Base-by-base conservation (phyloP, 1,140 invertebrate genomes). In the Diachasmimorpha longicaudata region DNA sequence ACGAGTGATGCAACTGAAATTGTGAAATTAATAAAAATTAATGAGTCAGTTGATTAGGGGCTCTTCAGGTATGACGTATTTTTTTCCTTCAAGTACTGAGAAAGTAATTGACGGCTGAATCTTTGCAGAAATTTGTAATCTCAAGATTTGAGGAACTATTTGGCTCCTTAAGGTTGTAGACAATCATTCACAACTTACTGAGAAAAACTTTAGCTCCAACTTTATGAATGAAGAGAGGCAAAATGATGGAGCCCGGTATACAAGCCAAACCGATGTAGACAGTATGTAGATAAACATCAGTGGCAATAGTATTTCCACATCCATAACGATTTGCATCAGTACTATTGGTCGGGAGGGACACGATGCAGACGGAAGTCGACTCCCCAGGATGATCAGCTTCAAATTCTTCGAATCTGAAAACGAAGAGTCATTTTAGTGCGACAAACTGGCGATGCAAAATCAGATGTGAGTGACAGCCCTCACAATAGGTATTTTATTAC, bases 191-290 rank as follows among this genome's bases (percentile, higher is more conserved):
- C 19, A 58, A 90, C 90, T 91, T 85, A 94, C 93, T 92, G 46
- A 94, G 86, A 86, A 94, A 94, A 85, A 94, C 94, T 84, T 94
- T 94, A 8, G 93, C 91, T 8, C 93, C 93, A 13, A 94, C 88
- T 80, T 91, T 91, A 82, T 94, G 93, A 1, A 94, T 93, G 80
- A 93, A 94, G 2, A 94, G 87, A 0, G 93, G 93, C 71, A 94
- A 84, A 89, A 93, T 93, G 52, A 94, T 89, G 46, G 93, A 93
- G 0, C 93, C 93, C 0, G 93, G 93, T 42, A 94, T 92, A 78
- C 93, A 94, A 0, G 93, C 93, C 3, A 94, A 84, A 46, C 93
- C 93, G 70, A 94, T 92, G 46, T 93, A 93, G 23, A 94, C 86
- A 0, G 93, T 94, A 81, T 94, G 93, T 39, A 91, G 85, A 81